phyloP scores from a whole-genome alignment of 2,797 vertebrate species.

The Balearica regulorum region DNA sequence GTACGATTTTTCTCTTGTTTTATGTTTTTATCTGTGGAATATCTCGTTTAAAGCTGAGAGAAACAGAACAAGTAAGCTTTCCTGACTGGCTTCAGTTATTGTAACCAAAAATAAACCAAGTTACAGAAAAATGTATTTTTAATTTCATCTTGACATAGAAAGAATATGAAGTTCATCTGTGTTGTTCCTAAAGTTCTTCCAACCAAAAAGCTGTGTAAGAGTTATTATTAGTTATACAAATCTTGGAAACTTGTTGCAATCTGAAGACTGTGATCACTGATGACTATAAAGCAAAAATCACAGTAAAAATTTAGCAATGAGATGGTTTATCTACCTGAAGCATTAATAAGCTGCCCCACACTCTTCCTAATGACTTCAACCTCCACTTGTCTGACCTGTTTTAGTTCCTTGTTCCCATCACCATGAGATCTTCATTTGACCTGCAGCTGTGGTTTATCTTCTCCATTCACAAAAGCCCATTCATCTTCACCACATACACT shows the following conservation, averaged over 20 bases:
- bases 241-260: neutral
- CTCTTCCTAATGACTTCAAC: neutral
- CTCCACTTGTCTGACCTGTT: neutral
- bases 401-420: neutral
- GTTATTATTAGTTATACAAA: slow-evolving; percentile 20
- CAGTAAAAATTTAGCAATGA: neutral
- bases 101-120: neutral
- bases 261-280: neutral
- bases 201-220: neutral
- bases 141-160: slow-evolving; percentile 1
- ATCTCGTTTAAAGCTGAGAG: neutral
- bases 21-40: neutral
- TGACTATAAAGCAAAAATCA: neutral
- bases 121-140: slow-evolving; percentile 2
- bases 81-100: neutral
- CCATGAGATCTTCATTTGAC: neutral
- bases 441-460: neutral
- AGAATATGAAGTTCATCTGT: slow-evolving; percentile 14
- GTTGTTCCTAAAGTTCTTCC: neutral
- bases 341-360: neutral
- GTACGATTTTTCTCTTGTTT: neutral
- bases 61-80: neutral
- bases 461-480: neutral
- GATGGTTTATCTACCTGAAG: neutral
- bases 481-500: neutral